These are phyloP conservation scores for Apoda limacodes DNA, from an alignment of 2,888 invertebrate species.

Conservation along the genomic window DNA sequence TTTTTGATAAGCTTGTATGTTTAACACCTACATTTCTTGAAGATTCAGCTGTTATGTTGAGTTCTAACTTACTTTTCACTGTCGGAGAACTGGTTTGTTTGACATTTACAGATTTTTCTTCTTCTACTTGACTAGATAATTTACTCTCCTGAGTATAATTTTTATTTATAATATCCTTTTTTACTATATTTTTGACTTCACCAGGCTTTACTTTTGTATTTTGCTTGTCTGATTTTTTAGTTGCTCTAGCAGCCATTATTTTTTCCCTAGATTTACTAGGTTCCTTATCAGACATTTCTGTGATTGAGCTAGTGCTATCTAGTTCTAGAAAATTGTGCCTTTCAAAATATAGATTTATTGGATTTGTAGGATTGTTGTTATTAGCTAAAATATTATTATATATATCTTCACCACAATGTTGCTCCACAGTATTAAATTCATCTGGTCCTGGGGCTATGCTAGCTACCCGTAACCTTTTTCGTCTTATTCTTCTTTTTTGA, in stretches of 20 bases:
- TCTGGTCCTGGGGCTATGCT: slow-evolving; percentile 8
- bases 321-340: slow-evolving; percentile 8
- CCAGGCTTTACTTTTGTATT: slow-evolving; percentile 36
- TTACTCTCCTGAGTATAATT: too few species aligned
- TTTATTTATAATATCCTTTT: slow-evolving; percentile 5
- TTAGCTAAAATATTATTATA: neutral
- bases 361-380: slow-evolving; percentile 3
- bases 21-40: neutral
- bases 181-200: slow-evolving; percentile 11
- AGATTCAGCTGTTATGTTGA: too few species aligned
- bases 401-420: neutral
- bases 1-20: slow-evolving; percentile 21
- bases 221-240: slow-evolving; percentile 50
- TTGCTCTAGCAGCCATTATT: slow-evolving; percentile 48
- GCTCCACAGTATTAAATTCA: too few species aligned
- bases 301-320: too few species aligned
- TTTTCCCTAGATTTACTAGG: slow-evolving; percentile 37
- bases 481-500: slow-evolving; percentile 37
- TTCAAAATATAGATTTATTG: slow-evolving; percentile 1
- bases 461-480: slow-evolving; percentile 32
- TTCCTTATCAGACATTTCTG: slow-evolving; percentile 39
- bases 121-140: slow-evolving; percentile 6
- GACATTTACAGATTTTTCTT: neutral
- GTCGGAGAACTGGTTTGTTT: slow-evolving; percentile 3
- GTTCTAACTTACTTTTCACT: slow-evolving; percentile 7